Base-by-base conservation (phyloP, 2,888 invertebrate genomes). In the Phengaris arion region DNA sequence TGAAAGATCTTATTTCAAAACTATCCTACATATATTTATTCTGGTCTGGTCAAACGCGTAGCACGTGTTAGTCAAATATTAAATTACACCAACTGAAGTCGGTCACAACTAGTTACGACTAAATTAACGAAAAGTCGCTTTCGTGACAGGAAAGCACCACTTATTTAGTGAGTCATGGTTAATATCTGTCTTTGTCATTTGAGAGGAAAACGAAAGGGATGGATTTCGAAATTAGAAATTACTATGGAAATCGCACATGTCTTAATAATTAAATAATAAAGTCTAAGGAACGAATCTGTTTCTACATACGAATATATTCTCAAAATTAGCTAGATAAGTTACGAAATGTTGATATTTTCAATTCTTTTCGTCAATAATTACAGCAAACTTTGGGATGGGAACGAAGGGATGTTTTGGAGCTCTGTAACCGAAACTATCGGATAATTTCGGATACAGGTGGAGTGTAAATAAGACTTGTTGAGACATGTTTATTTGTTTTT, bases 171-270 rank as follows among this genome's bases (percentile, higher is more conserved):
- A 83, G 85, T 83, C 84, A 84, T 81, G 78, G 77, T 78, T 80
- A 77, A 78, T 83, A 83, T 82, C 85, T 82, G 79, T 83, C 82
- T 82, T 82, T 81, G 81, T 83, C 75, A 78, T 81, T 79, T 78
- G 76, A 81, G 79, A 80, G 78, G 77, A 77, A 80, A 81, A 79
- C 79, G 79, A 79, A 80, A 79, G 79, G 78, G 81, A 79, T 79
- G 75, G 78, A 78, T 72, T 73, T 77, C 68, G 76, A 52, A 52
- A 35, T 72, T 13, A 10, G 12, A 52, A 52, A 35, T 35, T 35
- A 35, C 12, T 22, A 35, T 7, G n/a, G 54, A 72, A 72, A 72
- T 54, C 6, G 54, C 52, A 52, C 70, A 52, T 72, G 51, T 72
- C 54, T 35, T 35, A 54, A 72, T 72, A 13, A 70, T 70, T 69